Conservation (phyloP, 2,113 vertebrate species). For the Pelobates fuscus region DNA sequence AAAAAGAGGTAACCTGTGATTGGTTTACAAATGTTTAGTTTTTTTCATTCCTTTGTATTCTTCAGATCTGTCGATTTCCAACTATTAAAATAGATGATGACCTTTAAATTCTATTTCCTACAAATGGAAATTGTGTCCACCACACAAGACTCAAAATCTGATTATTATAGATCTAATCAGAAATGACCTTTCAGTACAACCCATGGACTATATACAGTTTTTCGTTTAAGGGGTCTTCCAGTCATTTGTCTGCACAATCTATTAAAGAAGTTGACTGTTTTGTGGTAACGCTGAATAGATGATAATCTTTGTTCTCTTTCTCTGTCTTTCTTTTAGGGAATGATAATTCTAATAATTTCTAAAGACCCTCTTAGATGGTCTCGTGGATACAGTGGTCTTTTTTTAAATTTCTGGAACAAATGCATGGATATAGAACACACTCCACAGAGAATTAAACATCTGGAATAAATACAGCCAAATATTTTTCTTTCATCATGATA, state of each 20-base stretch:
- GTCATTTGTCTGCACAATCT: too few species aligned
- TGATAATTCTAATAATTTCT: constrained; percentile 61
- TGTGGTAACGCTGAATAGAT: background rate
- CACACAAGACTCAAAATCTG: constrained; percentile 16
- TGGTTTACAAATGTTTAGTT: too few species aligned
- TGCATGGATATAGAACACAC: constrained; percentile 49
- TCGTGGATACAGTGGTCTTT: constrained; percentile 51
- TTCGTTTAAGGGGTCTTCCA: too few species aligned
- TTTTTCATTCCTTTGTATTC: too few species aligned
- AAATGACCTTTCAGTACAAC: constrained; percentile 8
- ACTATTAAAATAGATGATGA: constrained; percentile 16
- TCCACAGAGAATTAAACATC: constrained; percentile 43
- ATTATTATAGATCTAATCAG: constrained; percentile 25
- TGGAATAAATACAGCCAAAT: constrained; percentile 40
- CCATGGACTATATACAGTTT: background rate
- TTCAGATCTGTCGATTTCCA: background rate
- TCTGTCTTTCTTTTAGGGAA: constrained; percentile 62
- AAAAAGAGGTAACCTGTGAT: too few species aligned
- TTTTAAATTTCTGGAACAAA: constrained; percentile 57
- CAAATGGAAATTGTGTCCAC: background rate
- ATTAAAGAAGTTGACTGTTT: background rate
- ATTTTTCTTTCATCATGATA: constrained; percentile 63
- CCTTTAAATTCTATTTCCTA: constrained; percentile 27
- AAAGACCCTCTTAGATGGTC: constrained; percentile 53
- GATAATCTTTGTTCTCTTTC: background rate